Evolutionary conservation across 2,113 vertebrate genomes (phyloP), one percentile per base, ranked within the genome.

Genomic region (Campylorhamphus procurvoides): DNA sequence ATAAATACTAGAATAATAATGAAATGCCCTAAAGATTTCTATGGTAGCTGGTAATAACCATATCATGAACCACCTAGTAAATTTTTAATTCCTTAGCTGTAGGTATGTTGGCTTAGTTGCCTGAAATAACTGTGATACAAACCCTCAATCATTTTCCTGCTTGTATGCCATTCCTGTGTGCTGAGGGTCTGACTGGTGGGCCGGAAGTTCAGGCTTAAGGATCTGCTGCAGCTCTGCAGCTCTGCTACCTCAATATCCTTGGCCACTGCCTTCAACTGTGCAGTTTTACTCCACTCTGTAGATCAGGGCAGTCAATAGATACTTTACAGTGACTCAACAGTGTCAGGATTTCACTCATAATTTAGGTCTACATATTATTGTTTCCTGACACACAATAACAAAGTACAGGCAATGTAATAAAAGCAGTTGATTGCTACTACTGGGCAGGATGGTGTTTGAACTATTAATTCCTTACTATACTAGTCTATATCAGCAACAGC

Each of bases 1-100:
- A 89, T 53, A 44, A 95, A 67, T 53, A 92, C 35, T 96, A 58
- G 44, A 95, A 92, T 69, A 84, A 92, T 90, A 95, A 93, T 68
- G 86, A 82, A 82, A 87, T 60, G 53, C 15, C 83, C 77, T 90
- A 53, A 89, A 93, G 53, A 59, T 84, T 94, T 85, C 60, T 75
- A 0, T 71, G 47, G 64, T 89, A 67, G 46, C 40, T 90, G 64
- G 68, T 75, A 96, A 85, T 89, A 92, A 69, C 56, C 46, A 19
- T 88, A 64, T 77, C 60, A 79, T 10, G 20, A 95, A 58, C 39
- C 71, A 46, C 68, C 47, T 72, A 72, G 63, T 83, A 94, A 84
- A 95, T 90, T 90, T 78, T 75, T 55, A 17, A 71, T 74, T 83
- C 46, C 33, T 90, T 77, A 67, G 77, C 75, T 90, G 46, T 58